Evolutionary conservation across 2,888 invertebrate species (phyloP), one percentile per base, ranked within the genome.

Genomic region (Eudemis profundana): DNA sequence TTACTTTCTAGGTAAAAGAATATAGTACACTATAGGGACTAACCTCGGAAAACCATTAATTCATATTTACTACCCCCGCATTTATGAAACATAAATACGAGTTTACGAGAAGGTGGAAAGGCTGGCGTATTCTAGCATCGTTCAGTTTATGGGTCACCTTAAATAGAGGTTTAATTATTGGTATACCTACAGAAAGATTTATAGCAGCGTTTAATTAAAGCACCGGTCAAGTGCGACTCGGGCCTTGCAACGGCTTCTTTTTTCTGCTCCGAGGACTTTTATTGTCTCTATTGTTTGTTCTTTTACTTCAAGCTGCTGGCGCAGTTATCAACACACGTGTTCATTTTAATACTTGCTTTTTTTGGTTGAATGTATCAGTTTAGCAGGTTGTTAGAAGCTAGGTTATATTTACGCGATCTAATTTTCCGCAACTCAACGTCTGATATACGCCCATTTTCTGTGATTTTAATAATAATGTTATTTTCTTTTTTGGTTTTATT

Each of bases 31-130:
- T 76, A 83, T 82, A 81, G 78, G 79, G 77, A 79, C 74, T 74
- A 83, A 82, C 82, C 86, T 85, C 83, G 78, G 76, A 81, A 84
- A 81, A 74, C 84, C 87, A 86, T 90, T 89, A 89, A 89, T 88
- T 87, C 86, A 83, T 87, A 89, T 89, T 88, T 89, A 89, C 87
- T 85, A 78, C 85, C 77, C 72, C 77, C 78, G 78, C 85, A 89
- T 91, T 90, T 90, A 91, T 89, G 90, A 86, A 84, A 85, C 91
- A 89, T 91, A 87, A 90, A 90, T 65, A 51, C 51, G 86, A 78
- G 68, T 87, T 91, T 90, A 91, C 79, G 89, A 85, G 82, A 83
- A 86, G 81, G 82, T 84, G 78, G 83, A 84, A 86, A 85, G 79
- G 81, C 82, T 84, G 80, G 78, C 82, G 80, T 86, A 84, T 84